Percentiles rank a stretch among this genome's conserved stretches.
These are phyloP conservation scores for Latheticus oryzae DNA, from an alignment of 2,888 invertebrate species.

Conservation along the genomic window DNA sequence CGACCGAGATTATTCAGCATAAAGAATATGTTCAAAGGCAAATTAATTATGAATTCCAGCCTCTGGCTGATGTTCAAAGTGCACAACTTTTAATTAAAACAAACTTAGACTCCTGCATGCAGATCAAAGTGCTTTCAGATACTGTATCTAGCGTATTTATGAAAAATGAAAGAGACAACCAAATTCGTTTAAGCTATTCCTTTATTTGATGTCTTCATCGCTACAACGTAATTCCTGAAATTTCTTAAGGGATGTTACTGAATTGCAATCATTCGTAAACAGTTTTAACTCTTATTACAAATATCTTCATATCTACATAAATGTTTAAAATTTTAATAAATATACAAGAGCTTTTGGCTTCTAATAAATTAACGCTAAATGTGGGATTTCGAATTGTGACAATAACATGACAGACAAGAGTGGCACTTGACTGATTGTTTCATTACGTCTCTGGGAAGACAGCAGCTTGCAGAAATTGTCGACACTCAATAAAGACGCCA, in stretches of 20 bases:
- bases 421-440: conserved; percentile 44
- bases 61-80: conserved; percentile 61
- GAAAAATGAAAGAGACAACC: conserved; percentile 61
- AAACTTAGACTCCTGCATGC: conserved; percentile 61
- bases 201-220: conserved; percentile 26
- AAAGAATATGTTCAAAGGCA: conserved; percentile 60
- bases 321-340: too few species aligned
- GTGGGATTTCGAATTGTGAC: too few species aligned
- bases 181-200: conserved; percentile 46
- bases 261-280: not conserved
- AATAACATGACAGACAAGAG: conserved; percentile 42
- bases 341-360: too few species aligned
- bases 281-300: too few species aligned
- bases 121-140: conserved; percentile 63
- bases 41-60: conserved; percentile 63
- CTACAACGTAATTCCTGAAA: conserved; percentile 10
- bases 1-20: conserved; percentile 40
- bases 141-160: conserved; percentile 54
- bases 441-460: conserved; percentile 41
- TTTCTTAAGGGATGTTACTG: conserved; percentile 3
- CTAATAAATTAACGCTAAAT: too few species aligned
- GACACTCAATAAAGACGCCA: conserved; percentile 40
- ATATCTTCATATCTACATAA: too few species aligned
- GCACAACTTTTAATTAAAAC: conserved; percentile 66
- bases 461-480: conserved; percentile 42